Percentiles rank a stretch among this genome's conserved stretches.
phyloP scores from a whole-genome alignment of 2,797 vertebrate species.

The Phrynocephalus guinanensis region DNA sequence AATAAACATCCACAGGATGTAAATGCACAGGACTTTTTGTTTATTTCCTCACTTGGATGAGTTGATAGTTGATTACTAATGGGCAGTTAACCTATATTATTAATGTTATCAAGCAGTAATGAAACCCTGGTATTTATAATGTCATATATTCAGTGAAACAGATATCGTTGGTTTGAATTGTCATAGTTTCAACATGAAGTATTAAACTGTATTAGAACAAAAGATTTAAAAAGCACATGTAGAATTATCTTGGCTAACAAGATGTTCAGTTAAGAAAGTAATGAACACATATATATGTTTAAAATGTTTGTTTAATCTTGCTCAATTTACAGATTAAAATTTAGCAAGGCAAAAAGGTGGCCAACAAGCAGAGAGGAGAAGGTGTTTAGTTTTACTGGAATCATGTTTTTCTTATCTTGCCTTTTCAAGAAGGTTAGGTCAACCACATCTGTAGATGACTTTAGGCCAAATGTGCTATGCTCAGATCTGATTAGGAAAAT shows the following conservation, averaged over 20 bases:
- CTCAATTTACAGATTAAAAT: conserved; percentile 63
- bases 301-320: conserved; percentile 69
- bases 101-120: conserved; percentile 73
- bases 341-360: conserved; percentile 58
- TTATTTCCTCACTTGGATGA: background rate
- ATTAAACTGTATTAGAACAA: conserved; percentile 56
- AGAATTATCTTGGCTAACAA: conserved; percentile 43
- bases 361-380: conserved; percentile 52
- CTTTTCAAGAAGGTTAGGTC: conserved; percentile 43
- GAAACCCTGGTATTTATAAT: conserved; percentile 77
- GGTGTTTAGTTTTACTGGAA: conserved; percentile 55
- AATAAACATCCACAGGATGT: background rate
- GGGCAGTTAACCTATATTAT: conserved; percentile 52
- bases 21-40: background rate
- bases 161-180: conserved; percentile 72
- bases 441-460: conserved; percentile 27
- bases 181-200: conserved; percentile 63
- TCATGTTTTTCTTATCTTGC: conserved; percentile 26
- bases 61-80: conserved; percentile 41
- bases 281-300: conserved; percentile 48
- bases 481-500: conserved; percentile 49
- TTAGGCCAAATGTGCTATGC: conserved; percentile 36
- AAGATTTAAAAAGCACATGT: conserved; percentile 59
- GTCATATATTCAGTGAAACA: conserved; percentile 65
- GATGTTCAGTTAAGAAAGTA: conserved; percentile 39